Evolutionary conservation across 2,888 invertebrate species (phyloP).

Genomic region (Lasioglossum lativentre): DNA sequence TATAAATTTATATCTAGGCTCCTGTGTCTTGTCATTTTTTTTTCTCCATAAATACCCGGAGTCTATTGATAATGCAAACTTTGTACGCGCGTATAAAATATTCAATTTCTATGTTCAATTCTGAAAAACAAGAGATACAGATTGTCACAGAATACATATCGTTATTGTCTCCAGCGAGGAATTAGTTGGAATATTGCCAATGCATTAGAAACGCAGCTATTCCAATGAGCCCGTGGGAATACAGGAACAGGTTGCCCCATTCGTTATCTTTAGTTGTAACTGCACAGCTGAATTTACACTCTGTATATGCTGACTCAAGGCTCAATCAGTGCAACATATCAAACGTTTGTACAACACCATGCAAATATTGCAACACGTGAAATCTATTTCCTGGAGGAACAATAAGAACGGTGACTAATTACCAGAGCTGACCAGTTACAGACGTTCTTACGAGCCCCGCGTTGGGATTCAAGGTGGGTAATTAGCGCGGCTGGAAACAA

Average conservation of each 20-base stretch:
- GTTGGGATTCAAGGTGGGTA: neutral
- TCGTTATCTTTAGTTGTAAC: neutral
- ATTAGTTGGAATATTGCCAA: neutral
- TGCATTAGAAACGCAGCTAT: neutral
- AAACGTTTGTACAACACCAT: neutral
- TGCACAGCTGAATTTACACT: neutral
- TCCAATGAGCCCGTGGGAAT: neutral
- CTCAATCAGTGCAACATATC: neutral
- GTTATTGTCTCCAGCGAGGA: neutral
- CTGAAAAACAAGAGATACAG: too few relatives aligned
- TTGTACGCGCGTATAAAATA: too few relatives aligned
- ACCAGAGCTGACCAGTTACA: constrained; percentile 1
- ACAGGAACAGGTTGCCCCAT: neutral
- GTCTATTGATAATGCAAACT: too few relatives aligned
- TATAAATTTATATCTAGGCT: too few relatives aligned
- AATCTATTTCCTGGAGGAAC: neutral
- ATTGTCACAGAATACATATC: neutral
- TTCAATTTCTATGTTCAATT: too few relatives aligned
- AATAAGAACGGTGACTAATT: neutral
- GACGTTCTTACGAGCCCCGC: neutral
- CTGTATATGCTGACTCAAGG: neutral
- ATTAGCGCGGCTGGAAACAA: constrained; percentile 9
- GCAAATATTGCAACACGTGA: neutral
- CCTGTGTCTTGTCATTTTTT: too few relatives aligned
- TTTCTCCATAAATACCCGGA: too few relatives aligned